phyloP scores from a whole-genome alignment of 2,797 vertebrate genomes.

The Orientallactaga sibirica region DNA sequence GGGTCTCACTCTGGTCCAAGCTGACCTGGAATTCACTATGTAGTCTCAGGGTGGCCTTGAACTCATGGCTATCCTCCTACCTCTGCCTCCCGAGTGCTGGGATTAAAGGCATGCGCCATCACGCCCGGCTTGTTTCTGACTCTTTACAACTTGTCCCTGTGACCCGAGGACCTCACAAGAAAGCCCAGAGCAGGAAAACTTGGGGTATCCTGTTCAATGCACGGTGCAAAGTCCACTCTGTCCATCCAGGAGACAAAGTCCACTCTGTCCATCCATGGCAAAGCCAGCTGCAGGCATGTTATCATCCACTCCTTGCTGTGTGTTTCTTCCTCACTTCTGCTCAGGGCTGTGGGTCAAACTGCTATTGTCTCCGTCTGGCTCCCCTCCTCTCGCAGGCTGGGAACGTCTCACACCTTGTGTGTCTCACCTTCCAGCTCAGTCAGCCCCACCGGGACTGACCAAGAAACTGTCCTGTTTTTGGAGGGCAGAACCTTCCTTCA shows the following conservation, averaged over 20 bases:
- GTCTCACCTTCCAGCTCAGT: slow-evolving; percentile 14
- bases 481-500: slow-evolving; percentile 28
- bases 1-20: too few relatives aligned
- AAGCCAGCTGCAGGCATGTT: neutral
- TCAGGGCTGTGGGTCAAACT: neutral
- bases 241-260: neutral
- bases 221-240: too few relatives aligned
- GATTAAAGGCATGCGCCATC: too few relatives aligned
- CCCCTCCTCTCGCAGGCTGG: neutral
- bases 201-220: too few relatives aligned
- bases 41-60: too few relatives aligned
- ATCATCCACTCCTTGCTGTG: rapidly evolving
- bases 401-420: slow-evolving; percentile 39
- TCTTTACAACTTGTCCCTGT: neutral
- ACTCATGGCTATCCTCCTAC: too few relatives aligned
- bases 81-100: too few relatives aligned
- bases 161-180: neutral
- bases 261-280: rapidly evolving
- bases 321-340: neutral
- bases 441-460: slow-evolving; percentile 6
- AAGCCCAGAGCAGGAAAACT: neutral
- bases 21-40: too few relatives aligned
- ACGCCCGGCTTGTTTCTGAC: too few relatives aligned
- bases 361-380: neutral
- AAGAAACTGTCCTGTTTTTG: slow-evolving; percentile 23